Base-by-base conservation (phyloP, 37 sponge, comb jelly and placozoan genomes). In the Corticium candelabrum region DNA sequence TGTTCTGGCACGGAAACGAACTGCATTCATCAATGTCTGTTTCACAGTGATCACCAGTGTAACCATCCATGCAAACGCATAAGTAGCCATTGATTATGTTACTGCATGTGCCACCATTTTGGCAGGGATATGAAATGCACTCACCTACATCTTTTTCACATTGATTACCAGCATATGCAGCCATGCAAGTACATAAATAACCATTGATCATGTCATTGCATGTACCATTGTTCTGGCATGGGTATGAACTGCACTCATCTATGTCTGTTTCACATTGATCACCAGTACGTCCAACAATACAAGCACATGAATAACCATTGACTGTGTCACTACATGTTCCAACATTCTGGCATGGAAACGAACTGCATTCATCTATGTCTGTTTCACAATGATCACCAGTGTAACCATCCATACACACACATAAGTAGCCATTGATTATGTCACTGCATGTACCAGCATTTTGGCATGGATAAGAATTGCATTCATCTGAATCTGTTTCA, bases 61-160 rank as follows among this genome's bases (percentile, higher is more conserved):
- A n/a, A n/a, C 27, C 83, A 83, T 50, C 80, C 83, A 79, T 39
- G 39, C 11, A 79, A 72, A 79, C 87, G 83, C 11, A 84, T 7
- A 34, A 57, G 57, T 30, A 62, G 72, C 41, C 29, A 1, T 56
- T 79, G 78, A 4, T 0, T 74, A 34, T 36, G 37, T n/a, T 1
- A 77, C 84, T 69, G 50, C 84, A 83, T 34, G 37, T 77, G 40
- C 69, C 85, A 35, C 75, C 80, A 38, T 78, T 74, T 7, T 57
- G 67, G 41, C 85, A 84, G 32, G 69, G 69, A 29, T n/a, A n/a
- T n/a, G n/a, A n/a, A 3, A 34, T 38, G 57, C 82, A 67, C 5
- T 38, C 38, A 37, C 80, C 43, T 2, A 75, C 74, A 0, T 80
- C 82, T 0, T 27, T 34, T 1, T 78, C 37, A 69, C 84, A 83